These are phyloP conservation scores for Eleutherodactylus coqui DNA, from an alignment of 2,797 vertebrate species.

Conservation along the genomic window DNA sequence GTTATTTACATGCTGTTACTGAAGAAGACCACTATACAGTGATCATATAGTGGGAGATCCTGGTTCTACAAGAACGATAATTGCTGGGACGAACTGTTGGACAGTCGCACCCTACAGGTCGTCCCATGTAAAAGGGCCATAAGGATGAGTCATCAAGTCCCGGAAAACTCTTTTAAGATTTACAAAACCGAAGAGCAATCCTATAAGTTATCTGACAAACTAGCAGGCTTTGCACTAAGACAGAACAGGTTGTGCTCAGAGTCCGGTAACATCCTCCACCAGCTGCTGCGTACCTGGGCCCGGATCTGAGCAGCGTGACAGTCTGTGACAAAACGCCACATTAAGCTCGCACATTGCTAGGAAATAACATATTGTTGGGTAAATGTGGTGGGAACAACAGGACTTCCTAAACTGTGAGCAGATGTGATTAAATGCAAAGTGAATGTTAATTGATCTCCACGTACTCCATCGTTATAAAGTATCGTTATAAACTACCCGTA, in stretches of 20 bases:
- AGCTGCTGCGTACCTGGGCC: constrained; percentile 22
- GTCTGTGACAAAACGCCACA: constrained; percentile 28
- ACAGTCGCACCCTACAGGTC: too few relatives aligned
- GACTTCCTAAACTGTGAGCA: constrained; percentile 8
- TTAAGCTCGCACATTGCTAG: constrained; percentile 16
- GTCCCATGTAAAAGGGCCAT: too few relatives aligned
- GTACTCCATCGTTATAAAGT: neutral
- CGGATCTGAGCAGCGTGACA: constrained; percentile 15
- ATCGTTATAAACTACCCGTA: neutral
- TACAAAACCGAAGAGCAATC: neutral
- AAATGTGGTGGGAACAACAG: constrained; percentile 1
- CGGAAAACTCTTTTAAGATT: neutral
- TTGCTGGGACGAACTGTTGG: too few relatives aligned
- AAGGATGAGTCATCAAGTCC: too few relatives aligned
- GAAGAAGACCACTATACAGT: too few relatives aligned
- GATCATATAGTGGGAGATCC: too few relatives aligned
- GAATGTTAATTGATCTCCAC: constrained; percentile 9
- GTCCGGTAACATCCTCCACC: constrained; percentile 5
- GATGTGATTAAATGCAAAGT: constrained; percentile 24
- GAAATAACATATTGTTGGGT: constrained; percentile 36
- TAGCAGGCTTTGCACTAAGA: neutral
- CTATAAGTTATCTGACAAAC: neutral
- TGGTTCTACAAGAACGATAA: too few relatives aligned
- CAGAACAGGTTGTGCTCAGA: constrained; percentile 30
- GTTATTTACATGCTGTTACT: too few relatives aligned